A percentile compares a stretch with the other conserved stretches of the same genome.
Evolutionary conservation across 2,888 invertebrate genomes (phyloP).

Genomic region (Pseudanteris insignis): DNA sequence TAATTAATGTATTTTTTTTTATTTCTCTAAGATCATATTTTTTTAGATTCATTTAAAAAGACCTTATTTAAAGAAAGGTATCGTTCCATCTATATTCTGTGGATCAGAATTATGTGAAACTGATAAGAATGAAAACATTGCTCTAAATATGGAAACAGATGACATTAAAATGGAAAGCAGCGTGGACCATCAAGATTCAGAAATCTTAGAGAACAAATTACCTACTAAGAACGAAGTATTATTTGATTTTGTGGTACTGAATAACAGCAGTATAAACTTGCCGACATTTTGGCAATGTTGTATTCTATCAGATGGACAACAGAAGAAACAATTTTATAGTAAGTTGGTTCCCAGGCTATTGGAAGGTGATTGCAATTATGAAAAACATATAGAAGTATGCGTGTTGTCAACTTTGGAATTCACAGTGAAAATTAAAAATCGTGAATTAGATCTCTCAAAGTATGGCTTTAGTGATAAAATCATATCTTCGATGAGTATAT

Average conservation of each 20-base stretch:
- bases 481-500: not conserved
- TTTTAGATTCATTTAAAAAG: not conserved
- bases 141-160: too few species aligned
- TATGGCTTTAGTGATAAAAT: not conserved
- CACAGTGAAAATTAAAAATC: conserved; percentile 1
- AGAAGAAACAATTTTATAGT: conserved; percentile 1
- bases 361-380: not conserved
- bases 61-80: not conserved
- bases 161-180: too few species aligned
- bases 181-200: too few species aligned
- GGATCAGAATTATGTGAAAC: not conserved
- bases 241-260: not conserved
- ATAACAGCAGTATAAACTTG: not conserved
- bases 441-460: not conserved
- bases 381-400: conserved; percentile 3
- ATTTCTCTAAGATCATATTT: not conserved
- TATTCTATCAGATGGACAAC: not conserved
- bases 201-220: too few species aligned
- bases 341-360: conserved; percentile 4
- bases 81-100: conserved; percentile 1
- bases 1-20: not conserved
- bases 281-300: not conserved
- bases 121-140: not conserved
- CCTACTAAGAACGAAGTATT: not conserved
- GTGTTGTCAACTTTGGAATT: not conserved